Percentiles rank a stretch among this genome's conserved stretches.
Conservation (phyloP, 2,797 vertebrate genomes). For the Microctenopoma steveboyesi region DNA sequence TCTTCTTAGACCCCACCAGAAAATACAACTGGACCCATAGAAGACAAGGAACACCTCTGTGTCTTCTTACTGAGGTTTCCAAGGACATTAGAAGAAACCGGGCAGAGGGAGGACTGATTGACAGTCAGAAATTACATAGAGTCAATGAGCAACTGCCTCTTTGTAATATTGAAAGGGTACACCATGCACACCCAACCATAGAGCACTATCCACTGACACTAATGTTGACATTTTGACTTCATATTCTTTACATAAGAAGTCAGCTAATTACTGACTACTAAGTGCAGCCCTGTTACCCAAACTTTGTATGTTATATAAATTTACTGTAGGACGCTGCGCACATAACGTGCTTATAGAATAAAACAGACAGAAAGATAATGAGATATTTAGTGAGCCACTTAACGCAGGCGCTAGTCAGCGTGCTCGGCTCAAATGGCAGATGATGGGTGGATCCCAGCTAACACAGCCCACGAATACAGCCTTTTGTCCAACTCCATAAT, state of each 20-base stretch:
- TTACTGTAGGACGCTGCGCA: slow-evolving; percentile 2
- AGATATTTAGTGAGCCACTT: slow-evolving; percentile 86
- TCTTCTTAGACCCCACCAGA: slow-evolving; percentile 77
- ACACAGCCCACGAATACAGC: slow-evolving; percentile 79
- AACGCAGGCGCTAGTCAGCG: slow-evolving; percentile 85
- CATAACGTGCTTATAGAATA: slow-evolving; percentile 24
- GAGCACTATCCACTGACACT: slow-evolving; percentile 66
- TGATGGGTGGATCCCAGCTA: slow-evolving; percentile 85
- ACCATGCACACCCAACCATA: slow-evolving; percentile 66
- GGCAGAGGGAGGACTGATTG: slow-evolving; percentile 71
- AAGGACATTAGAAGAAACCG: slow-evolving; percentile 80
- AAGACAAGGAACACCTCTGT: slow-evolving; percentile 77
- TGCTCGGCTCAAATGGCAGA: slow-evolving; percentile 83
- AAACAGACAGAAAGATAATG: slow-evolving; percentile 74
- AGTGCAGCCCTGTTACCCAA: slow-evolving; percentile 11
- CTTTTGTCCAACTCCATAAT: slow-evolving; percentile 88
- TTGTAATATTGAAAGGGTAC: slow-evolving; percentile 74
- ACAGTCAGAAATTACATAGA: slow-evolving; percentile 80
- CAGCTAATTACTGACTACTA: slow-evolving; percentile 13
- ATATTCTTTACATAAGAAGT: slow-evolving; percentile 35
- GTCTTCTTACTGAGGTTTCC: slow-evolving; percentile 78
- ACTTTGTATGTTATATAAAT: slow-evolving; percentile 31
- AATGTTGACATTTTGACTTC: slow-evolving; percentile 70
- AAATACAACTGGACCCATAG: slow-evolving; percentile 73
- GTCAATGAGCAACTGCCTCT: slow-evolving; percentile 84